A percentile compares a stretch with the other conserved stretches of the same genome.
Conservation (phyloP, 2,797 vertebrate species). For the Clarias laeviceps region DNA sequence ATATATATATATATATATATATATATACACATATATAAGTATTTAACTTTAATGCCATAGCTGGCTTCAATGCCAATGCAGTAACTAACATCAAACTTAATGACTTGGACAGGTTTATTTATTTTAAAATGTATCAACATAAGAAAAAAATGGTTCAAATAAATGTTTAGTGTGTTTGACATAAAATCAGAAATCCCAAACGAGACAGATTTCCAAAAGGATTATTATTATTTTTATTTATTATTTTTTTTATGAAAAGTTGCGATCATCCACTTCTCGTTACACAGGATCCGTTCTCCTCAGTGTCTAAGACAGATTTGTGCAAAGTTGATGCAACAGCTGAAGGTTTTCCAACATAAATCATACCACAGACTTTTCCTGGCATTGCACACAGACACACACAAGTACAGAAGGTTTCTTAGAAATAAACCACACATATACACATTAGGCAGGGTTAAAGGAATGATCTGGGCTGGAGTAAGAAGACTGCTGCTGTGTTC, state of each 20-base stretch:
- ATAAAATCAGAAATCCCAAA: background rate
- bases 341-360: slow-evolving; percentile 3
- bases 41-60: background rate
- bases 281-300: background rate
- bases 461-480: background rate
- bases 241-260: background rate
- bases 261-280: background rate
- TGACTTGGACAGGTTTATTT: background rate
- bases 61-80: too few relatives aligned
- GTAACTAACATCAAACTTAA: background rate
- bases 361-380: background rate
- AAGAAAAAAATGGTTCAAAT: background rate
- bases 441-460: background rate
- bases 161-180: background rate
- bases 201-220: background rate
- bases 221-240: too few relatives aligned
- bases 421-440: slow-evolving; percentile 7
- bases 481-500: background rate
- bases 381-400: background rate
- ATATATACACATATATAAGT: too few relatives aligned
- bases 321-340: background rate
- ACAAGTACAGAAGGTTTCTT: slow-evolving; percentile 10
- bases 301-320: background rate
- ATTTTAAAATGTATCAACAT: background rate
- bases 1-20: too few relatives aligned